These are phyloP conservation scores for Entomyzon cyanotis DNA, from an alignment of 2,113 vertebrate species.

Conservation along the genomic window DNA sequence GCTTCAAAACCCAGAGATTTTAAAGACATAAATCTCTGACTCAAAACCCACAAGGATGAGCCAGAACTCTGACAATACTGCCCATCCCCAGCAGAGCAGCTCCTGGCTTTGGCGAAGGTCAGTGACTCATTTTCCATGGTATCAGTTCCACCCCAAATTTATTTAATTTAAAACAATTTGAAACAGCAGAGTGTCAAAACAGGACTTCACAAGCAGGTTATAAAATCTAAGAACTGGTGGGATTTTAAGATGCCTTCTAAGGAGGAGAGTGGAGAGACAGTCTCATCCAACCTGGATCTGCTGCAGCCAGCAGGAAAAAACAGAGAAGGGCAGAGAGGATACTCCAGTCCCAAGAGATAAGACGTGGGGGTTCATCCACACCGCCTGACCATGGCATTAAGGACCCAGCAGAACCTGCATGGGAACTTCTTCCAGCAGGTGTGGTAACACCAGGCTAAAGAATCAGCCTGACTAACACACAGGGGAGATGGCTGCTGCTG, in stretches of 20 bases:
- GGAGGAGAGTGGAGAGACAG: not conserved
- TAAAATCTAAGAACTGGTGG: not conserved
- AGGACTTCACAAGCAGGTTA: not conserved
- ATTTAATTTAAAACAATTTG: not conserved
- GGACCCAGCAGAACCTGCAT: not conserved
- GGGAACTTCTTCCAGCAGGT: not conserved
- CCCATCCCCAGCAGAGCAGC: not conserved
- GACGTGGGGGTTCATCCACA: not conserved
- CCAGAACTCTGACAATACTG: not conserved
- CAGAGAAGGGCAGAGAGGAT: not conserved
- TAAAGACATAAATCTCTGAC: not conserved
- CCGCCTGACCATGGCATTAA: rapidly evolving
- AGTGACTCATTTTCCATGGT: not conserved
- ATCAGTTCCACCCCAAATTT: not conserved
- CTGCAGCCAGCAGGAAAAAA: not conserved
- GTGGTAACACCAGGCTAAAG: not conserved
- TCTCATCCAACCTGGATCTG: not conserved
- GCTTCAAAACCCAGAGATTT: not conserved
- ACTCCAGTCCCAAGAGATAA: not conserved
- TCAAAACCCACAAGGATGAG: not conserved
- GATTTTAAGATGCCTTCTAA: not conserved
- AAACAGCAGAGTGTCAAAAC: not conserved
- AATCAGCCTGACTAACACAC: not conserved
- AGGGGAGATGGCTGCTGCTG: not conserved
- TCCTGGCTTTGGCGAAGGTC: not conserved